Base-by-base conservation (phyloP, 2,888 invertebrate species). In the Therioaphis trifolii region DNA sequence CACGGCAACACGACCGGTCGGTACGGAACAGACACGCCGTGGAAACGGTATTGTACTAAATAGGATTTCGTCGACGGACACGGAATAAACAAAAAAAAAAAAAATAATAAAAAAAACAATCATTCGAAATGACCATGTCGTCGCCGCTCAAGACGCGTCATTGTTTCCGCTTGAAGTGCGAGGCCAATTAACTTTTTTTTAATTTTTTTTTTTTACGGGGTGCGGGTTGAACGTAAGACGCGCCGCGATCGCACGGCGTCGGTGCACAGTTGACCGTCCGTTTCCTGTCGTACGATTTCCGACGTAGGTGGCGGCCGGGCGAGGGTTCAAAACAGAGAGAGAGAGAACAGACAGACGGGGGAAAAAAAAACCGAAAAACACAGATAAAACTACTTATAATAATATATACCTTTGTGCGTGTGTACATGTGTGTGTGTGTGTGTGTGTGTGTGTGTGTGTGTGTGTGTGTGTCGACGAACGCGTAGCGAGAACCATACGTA, bases 141-240 rank as follows among this genome's bases (percentile, higher is more conserved):
- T 35, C 63, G 24, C 24, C 71, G 14, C 21, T 35, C 55, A 7
- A 78, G 71, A 80, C 79, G 63, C 58, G 11, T 68, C 35, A 72
- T 68, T 49, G 82, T 82, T 82, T 82, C 82, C 82, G 82, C 82
- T 74, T 63, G 82, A 71, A 72, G 82, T 82, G 15, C 82, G 74
- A 82, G 82, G 63, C 82, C 82, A 74, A 82, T 82, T 74, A 63
- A 66, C 35, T 29, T 49, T 66, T 72, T 21, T 35, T 35, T 35
- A 5, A 35, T 35, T 35, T 71, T 55, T 69, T 52, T 69, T 24
- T 66, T 66, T 72, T 21, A 35, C 40, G 52, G 82, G 52, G 24
- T 35, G 68, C 24, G 40, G 40, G 49, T 24, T 24, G 2, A 27
- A 63, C 46, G n/a, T 27, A 61, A 61, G 40, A 40, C 61, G 40